phyloP scores from a whole-genome alignment of 2,113 vertebrate species.

The Oncorhynchus nerka region DNA sequence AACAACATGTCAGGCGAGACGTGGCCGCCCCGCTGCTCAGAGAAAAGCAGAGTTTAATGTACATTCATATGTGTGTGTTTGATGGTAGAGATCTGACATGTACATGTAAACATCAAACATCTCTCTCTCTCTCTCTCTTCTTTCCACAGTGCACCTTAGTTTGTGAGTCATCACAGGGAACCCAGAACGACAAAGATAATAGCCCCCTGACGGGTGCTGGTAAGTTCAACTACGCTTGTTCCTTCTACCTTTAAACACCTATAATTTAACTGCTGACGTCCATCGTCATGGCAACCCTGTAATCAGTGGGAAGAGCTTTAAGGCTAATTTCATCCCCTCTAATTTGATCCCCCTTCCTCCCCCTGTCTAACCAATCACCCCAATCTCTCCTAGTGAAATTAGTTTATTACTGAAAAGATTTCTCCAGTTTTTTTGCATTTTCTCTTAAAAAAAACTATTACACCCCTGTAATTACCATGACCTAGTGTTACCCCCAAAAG shows the following conservation, averaged over 20 bases:
- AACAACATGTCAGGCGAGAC: too few relatives aligned
- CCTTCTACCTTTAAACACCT: slow-evolving; percentile 1
- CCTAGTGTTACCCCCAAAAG: neutral
- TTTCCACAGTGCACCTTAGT: slow-evolving; percentile 83
- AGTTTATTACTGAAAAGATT: too few relatives aligned
- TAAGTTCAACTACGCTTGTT: slow-evolving; percentile 54
- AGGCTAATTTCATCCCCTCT: too few relatives aligned
- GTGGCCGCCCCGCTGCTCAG: too few relatives aligned
- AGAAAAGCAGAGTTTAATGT: too few relatives aligned
- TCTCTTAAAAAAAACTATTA: neutral
- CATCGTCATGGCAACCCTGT: neutral
- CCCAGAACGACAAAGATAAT: slow-evolving; percentile 76
- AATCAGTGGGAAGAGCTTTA: neutral
- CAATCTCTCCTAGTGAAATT: neutral
- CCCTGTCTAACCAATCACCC: neutral
- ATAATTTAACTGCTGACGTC: slow-evolving; percentile 8
- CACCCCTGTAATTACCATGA: neutral
- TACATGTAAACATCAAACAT: too few relatives aligned
- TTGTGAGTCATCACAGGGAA: slow-evolving; percentile 80
- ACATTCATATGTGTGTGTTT: too few relatives aligned
- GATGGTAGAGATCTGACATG: too few relatives aligned
- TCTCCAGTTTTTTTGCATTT: neutral
- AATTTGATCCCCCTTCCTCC: neutral
- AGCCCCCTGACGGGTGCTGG: slow-evolving; percentile 85
- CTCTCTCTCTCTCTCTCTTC: neutral